Evolutionary conservation across 37 sponge, comb jelly and placozoan species (phyloP), one percentile per base, ranked within the genome.

Genomic region (Halichondria panicea): DNA sequence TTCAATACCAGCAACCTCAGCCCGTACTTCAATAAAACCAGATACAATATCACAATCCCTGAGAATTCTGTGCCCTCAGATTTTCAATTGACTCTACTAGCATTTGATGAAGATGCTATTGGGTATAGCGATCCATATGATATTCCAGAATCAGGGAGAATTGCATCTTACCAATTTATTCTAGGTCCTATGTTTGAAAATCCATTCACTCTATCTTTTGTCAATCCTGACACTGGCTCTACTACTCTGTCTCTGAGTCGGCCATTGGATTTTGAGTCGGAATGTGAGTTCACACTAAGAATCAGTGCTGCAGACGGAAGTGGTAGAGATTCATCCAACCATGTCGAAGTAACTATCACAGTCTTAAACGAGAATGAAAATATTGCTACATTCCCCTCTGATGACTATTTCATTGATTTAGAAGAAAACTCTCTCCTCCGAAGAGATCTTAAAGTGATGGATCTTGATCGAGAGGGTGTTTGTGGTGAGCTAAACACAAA

Each of bases 251-350:
- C 66, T 43, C 80, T 81, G 70, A 71, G 33, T 13, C 21, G 19
- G 40, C 34, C 61, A 7, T 69, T 87, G 19, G 77, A 81, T 48
- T 87, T 63, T 81, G 88, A 87, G 67, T 11, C 28, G 35, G 63
- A 46, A 19, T 68, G 63, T 32, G 9, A 18, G 0, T 87, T 76
- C 50, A 21, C 28, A 2, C 43, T 87, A 0, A 39, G 39, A 2
- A 48, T 81, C 0, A 46, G 54, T 63, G 88, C 81, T 2, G 43
- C 55, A n/a, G 88, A 87, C 38, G 50, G 64, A 21, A 71, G 56
- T 12, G 82, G 88, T 6, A 46, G 76, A 0, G 52, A 62, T 21
- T 58, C 88, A 43, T 33, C 8, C 27, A 70, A 76, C 27, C 63
- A 67, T 43, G 82, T 64, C 39, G 19, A 46, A 15, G 44, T 89